Evolutionary conservation across 2,888 invertebrate genomes (phyloP).

Genomic region (Cristatella mucedo): DNA sequence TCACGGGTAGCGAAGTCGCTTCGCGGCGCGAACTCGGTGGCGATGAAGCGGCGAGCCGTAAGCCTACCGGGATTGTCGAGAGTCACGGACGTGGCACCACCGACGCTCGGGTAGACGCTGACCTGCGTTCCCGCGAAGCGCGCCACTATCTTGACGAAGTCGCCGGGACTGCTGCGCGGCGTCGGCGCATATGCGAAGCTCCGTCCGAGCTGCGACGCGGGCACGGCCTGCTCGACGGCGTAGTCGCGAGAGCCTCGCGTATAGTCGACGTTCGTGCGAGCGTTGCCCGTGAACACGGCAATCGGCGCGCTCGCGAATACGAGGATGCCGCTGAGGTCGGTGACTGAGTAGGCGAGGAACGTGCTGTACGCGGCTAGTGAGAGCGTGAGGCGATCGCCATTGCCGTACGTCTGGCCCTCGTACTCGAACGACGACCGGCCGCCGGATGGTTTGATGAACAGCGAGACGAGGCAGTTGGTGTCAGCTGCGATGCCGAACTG

Average conservation of each 20-base stretch:
- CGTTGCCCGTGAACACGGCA: conserved; percentile 8
- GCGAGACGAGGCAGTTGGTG: no score
- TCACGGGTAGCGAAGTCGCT: no score
- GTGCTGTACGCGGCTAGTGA: not conserved
- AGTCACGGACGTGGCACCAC: no score
- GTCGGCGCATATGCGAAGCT: not conserved
- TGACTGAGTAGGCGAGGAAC: conserved; percentile 3
- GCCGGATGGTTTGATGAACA: no score
- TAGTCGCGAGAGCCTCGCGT: conserved; percentile 1
- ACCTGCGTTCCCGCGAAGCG: not conserved
- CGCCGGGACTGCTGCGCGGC: not conserved
- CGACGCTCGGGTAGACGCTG: no score
- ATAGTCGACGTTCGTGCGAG: not conserved
- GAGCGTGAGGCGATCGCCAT: no score
- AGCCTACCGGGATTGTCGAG: no score
- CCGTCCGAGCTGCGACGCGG: no score
- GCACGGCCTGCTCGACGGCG: conserved; percentile 5
- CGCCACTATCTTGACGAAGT: not conserved
- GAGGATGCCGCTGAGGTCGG: conserved; percentile 4
- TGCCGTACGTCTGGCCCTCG: no score
- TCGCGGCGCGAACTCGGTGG: no score
- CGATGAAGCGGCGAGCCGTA: no score
- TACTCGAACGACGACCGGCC: no score
- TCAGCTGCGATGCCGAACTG: conserved; percentile 5
- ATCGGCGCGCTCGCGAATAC: not conserved